Evolutionary conservation across 1,140 invertebrate species (phyloP), one percentile per base, ranked within the genome.

Genomic region (Sinonovacula constricta): DNA sequence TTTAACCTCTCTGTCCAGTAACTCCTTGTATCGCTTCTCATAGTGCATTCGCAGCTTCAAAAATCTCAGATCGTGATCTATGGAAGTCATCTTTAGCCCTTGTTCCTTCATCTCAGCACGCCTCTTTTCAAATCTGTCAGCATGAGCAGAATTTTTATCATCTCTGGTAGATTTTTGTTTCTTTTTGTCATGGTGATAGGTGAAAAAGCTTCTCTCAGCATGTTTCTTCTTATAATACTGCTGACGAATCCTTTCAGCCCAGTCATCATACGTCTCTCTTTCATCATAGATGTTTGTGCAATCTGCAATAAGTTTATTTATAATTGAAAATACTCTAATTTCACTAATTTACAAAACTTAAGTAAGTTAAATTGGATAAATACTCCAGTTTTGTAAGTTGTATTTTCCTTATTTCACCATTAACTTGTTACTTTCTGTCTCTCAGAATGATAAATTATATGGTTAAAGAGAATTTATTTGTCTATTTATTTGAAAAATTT

Each of bases 211-310:
- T 57, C 53, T 69, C 22, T 69, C 76, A 62, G 68, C 66, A 51
- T 34, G 34, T 53, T 65, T 59, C 24, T 33, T 26, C 24, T 56
- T 36, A 18, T 79, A 33, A 60, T 71, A 80, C 56, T 86, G 78
- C n/a, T 51, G 30, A 1, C 71, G 45, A 54, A 86, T 79, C 62
- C 82, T 83, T 12, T 83, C 67, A 2, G 83, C 77, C 85, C 85
- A 86, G 34, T 86, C 80, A 57, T 79, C 77, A 80, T 82, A 81
- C 1, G 65, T 70, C 67, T 86, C 85, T 36, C 51, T 49, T 53
- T 67, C 75, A 33, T 45, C 45, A 53, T 26, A 45, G 22, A 26
- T 45, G 7, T 49, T 22, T 10, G n/a, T 26, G 24, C 18, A 45
- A 31, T 68, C 66, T 68, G 49, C 39, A 51, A 53, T n/a, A n/a